Evolutionary conservation across 2,797 vertebrate genomes (phyloP).

Genomic region (Cichlasoma orientale): DNA sequence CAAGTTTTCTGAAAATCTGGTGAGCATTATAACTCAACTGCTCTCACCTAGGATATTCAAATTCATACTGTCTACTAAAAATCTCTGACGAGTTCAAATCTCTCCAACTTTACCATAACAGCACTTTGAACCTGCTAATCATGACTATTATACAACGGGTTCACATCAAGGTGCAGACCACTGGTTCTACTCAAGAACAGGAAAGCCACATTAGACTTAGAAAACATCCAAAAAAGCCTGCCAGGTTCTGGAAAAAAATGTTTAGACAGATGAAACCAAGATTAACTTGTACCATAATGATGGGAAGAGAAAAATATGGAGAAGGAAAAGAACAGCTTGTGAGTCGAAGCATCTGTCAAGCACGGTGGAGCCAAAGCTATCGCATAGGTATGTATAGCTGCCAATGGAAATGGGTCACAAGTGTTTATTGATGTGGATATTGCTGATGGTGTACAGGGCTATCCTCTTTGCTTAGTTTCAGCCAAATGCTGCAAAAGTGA

Average conservation of each 20-base stretch:
- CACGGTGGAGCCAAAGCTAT: no score
- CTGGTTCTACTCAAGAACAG: background rate
- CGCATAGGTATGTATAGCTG: no score
- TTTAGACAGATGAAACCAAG: background rate
- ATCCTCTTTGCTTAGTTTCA: background rate
- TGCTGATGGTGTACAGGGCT: background rate
- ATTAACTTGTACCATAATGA: background rate
- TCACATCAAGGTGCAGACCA: background rate
- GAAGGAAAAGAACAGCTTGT: rapidly evolving
- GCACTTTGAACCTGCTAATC: no score
- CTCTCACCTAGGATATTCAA: no score
- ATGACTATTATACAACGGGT: background rate
- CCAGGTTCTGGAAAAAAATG: background rate
- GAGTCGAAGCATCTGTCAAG: background rate
- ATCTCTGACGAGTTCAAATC: no score
- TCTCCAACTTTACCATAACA: no score
- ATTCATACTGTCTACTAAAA: no score
- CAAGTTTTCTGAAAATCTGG: no score
- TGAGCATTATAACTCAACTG: no score
- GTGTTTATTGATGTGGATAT: background rate
- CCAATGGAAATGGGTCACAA: background rate
- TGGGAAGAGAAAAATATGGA: background rate
- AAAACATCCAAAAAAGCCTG: background rate
- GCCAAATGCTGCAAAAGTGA: no score
- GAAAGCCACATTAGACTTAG: background rate